Percentiles rank a stretch among this genome's conserved stretches.
Evolutionary conservation across 2,797 vertebrate species (phyloP).

Genomic region (Sitta carolinensis): DNA sequence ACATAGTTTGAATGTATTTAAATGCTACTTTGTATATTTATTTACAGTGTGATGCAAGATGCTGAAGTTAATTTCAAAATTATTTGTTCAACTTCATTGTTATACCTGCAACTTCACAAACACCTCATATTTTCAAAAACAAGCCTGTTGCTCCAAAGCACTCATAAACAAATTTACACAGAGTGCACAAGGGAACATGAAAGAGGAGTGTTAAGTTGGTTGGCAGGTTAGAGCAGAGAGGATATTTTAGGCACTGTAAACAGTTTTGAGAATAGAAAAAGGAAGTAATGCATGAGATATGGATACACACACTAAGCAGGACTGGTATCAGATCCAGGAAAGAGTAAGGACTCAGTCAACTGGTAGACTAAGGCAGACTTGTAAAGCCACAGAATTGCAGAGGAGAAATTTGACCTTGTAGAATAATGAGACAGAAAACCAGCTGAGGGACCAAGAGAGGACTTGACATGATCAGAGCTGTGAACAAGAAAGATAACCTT

Average conservation of each 20-base stretch:
- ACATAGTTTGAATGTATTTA: neutral
- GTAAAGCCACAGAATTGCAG: neutral
- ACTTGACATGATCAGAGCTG: neutral
- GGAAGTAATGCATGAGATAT: neutral
- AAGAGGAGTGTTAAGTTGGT: neutral
- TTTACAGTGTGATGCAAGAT: neutral
- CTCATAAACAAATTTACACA: neutral
- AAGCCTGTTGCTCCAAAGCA: neutral
- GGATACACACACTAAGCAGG: neutral
- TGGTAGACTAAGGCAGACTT: neutral
- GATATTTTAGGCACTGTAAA: neutral
- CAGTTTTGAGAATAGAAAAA: neutral
- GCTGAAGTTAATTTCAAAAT: neutral
- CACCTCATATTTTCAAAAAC: neutral
- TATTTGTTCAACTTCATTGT: neutral
- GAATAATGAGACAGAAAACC: conserved; percentile 1
- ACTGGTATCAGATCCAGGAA: neutral
- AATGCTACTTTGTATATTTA: neutral
- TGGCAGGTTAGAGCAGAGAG: neutral
- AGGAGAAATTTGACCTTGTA: conserved; percentile 20
- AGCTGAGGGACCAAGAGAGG: neutral
- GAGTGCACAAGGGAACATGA: neutral
- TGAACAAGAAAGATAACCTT: conserved; percentile 39
- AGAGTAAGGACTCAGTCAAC: neutral
- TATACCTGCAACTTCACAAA: neutral